Base-by-base conservation (phyloP, 2,113 vertebrate species). In the Struthio camelus region DNA sequence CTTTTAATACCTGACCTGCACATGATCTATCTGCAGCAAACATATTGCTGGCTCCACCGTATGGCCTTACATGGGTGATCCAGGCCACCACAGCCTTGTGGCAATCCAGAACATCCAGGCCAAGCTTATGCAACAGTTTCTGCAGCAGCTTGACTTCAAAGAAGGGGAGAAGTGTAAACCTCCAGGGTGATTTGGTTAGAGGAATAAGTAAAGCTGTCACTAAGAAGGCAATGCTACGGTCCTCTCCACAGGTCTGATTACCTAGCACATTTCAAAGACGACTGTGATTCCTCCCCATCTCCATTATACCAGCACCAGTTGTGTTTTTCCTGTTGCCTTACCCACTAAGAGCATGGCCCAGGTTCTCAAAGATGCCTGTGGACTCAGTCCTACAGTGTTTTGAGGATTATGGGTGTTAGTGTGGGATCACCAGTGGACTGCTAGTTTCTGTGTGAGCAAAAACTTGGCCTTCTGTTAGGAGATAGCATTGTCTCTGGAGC, bases 321-420 rank as follows among this genome's bases (percentile, higher is more conserved):
- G 14, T 11, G 8, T 3, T 83, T 83, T 84, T 36, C 2, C 11
- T 9, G 34, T 24, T 91, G 10, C 6, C 16, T 66, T 65, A 46
- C 0, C 0, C 5, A 32, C 27, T 46, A 72, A 88, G 19, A 80
- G 1, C 30, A 72, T 70, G 16, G 8, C 4, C 6, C 11, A 34
- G n/a, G 11, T 65, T 71, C 53, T 67, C 40, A n/a, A 61, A 82
- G 34, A 77, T 19, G 5, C 4, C 23, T 65, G 50, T 53, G 24
- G 32, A 32, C 56, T 58, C 56, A 58, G 18, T 10, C 56, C 19
- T 58, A 32, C 30, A 58, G 18, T 65, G 51, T 59, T 71, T 72
- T 53, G 51, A 65, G 7, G 28, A 19, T 83, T 79, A 34, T 59
- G 27, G 5, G 5, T 81, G 18, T 77, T 53, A 71, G 25, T 9